Conservation (phyloP, 1,140 invertebrate genomes). For the Myzus persicae region DNA sequence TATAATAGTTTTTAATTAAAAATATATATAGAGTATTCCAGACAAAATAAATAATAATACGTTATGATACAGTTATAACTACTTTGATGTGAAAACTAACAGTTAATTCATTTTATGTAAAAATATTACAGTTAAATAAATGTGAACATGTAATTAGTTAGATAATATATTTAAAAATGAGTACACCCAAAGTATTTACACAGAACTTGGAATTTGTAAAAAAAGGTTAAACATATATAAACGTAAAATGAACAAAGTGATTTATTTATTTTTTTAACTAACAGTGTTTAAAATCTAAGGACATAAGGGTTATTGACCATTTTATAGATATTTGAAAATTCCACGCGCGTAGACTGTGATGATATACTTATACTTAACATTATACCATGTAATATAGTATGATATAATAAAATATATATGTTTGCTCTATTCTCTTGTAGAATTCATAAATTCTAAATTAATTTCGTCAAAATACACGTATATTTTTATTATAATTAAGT, state of each 20-base stretch:
- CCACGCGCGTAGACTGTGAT: neutral
- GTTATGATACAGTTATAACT: neutral
- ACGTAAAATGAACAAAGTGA: neutral
- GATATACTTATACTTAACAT: neutral
- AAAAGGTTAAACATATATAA: neutral
- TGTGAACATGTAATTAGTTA: neutral
- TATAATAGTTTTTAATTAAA: neutral
- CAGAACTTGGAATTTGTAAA: no score
- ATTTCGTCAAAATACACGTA: neutral
- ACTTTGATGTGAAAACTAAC: neutral
- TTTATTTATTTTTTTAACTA: neutral
- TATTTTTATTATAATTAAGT: neutral
- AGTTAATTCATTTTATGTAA: neutral
- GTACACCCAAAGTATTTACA: no score
- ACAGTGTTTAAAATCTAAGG: neutral
- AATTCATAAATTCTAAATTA: neutral
- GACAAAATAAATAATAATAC: neutral
- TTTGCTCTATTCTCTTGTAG: neutral
- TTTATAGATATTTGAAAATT: neutral
- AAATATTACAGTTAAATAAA: neutral
- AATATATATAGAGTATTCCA: neutral
- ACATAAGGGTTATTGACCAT: constrained; percentile 30
- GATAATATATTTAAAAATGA: neutral
- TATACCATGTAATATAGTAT: neutral
- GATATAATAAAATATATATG: neutral